These are phyloP conservation scores for Gallinago solitaria DNA, from an alignment of 2,797 vertebrate species.

Conservation along the genomic window DNA sequence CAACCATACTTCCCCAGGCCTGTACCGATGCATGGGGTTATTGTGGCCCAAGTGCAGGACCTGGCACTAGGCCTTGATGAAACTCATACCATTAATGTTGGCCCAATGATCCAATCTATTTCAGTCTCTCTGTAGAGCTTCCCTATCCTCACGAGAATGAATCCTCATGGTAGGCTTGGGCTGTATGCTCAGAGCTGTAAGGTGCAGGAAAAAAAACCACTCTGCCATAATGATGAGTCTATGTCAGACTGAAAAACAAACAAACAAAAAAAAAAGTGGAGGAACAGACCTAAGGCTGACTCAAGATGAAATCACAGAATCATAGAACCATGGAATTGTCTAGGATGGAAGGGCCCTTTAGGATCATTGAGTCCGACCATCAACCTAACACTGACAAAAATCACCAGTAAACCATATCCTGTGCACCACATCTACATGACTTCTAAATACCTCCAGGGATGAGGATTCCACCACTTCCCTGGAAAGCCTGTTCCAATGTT, in stretches of 20 bases:
- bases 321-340: background rate
- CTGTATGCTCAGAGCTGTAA: background rate
- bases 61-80: too few species aligned
- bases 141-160: too few species aligned
- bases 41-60: too few species aligned
- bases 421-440: too few species aligned
- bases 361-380: background rate
- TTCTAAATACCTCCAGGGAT: too few species aligned
- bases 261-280: background rate
- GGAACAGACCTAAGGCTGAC: background rate
- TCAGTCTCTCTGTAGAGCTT: too few species aligned
- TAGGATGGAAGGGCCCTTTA: background rate
- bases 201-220: fast-evolving
- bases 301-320: background rate
- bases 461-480: too few species aligned
- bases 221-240: background rate
- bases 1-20: too few species aligned
- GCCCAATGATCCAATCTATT: too few species aligned
- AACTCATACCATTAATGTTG: too few species aligned
- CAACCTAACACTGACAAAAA: background rate
- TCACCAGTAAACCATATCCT: background rate
- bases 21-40: too few species aligned
- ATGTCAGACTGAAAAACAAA: background rate
- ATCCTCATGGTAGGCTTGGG: background rate
- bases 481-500: too few species aligned